These are phyloP conservation scores for Limnephilus marmoratus DNA, from an alignment of 2,888 invertebrate genomes.

Conservation along the genomic window DNA sequence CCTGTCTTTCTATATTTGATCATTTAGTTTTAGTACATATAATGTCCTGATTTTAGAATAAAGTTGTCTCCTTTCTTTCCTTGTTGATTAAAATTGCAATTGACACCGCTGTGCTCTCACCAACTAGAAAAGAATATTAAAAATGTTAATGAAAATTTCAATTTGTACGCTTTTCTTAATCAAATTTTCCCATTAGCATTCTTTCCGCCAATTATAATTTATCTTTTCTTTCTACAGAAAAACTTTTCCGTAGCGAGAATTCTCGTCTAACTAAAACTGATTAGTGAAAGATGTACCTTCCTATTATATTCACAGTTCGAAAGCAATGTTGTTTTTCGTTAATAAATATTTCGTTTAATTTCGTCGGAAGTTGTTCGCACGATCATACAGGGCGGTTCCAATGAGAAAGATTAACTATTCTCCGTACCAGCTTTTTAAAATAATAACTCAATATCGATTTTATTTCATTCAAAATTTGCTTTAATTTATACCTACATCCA, in stretches of 20 bases:
- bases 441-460: too few species aligned
- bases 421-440: too few species aligned
- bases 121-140: not conserved
- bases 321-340: not conserved
- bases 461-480: too few species aligned
- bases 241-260: not conserved
- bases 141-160: not conserved
- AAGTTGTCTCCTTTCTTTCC: not conserved
- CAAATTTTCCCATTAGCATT: not conserved
- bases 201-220: not conserved
- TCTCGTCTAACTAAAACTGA: not conserved
- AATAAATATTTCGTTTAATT: too few species aligned
- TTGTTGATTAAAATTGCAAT: not conserved
- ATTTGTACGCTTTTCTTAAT: not conserved
- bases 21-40: too few species aligned
- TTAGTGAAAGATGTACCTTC: not conserved
- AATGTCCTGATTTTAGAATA: too few species aligned
- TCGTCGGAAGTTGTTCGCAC: too few species aligned
- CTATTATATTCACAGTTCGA: not conserved
- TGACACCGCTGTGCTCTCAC: not conserved
- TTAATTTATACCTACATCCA: too few species aligned
- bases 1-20: too few species aligned
- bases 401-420: too few species aligned
- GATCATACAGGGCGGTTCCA: too few species aligned
- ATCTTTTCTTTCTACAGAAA: not conserved